phyloP scores from a whole-genome alignment of 2,888 invertebrate species.

The Melanchra persicariae region DNA sequence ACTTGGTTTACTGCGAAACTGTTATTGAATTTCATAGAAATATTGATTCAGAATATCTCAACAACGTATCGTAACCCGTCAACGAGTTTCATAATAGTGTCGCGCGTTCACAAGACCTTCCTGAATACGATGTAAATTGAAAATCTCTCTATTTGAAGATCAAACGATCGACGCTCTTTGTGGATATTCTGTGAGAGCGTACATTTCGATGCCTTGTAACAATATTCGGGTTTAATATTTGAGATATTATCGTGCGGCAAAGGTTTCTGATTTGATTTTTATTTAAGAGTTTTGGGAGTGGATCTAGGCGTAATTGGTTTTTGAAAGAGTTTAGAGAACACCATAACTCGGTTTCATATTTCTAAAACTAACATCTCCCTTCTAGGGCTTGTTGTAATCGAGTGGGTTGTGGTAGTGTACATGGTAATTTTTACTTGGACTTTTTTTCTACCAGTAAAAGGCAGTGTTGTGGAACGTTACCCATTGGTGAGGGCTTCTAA shows the following conservation, averaged over 20 bases:
- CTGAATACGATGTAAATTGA: conserved; percentile 86
- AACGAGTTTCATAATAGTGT: conserved; percentile 60
- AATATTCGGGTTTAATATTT: conserved; percentile 67
- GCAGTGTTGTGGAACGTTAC: no score
- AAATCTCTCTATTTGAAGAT: conserved; percentile 86
- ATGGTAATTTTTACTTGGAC: no score
- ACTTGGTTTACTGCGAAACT: not conserved
- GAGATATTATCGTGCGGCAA: conserved; percentile 52
- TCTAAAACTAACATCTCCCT: no score
- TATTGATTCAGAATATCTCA: conserved; percentile 30
- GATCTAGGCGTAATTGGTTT: not conserved
- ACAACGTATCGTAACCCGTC: conserved; percentile 35
- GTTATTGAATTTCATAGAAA: conserved; percentile 20
- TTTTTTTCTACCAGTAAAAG: no score
- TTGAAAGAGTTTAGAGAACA: not conserved
- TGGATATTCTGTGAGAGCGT: conserved; percentile 74
- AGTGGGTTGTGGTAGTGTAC: no score
- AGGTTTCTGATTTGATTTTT: conserved; percentile 27
- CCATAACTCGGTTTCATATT: not conserved
- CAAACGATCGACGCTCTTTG: conserved; percentile 83
- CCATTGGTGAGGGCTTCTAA: no score
- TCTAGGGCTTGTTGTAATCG: no score
- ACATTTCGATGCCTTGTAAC: conserved; percentile 65
- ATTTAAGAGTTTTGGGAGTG: not conserved
- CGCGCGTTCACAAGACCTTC: conserved; percentile 55